A percentile compares a stretch with the other conserved stretches of the same genome.
Evolutionary conservation across 1,140 invertebrate genomes (phyloP).

Genomic region (Nephotettix cincticeps): DNA sequence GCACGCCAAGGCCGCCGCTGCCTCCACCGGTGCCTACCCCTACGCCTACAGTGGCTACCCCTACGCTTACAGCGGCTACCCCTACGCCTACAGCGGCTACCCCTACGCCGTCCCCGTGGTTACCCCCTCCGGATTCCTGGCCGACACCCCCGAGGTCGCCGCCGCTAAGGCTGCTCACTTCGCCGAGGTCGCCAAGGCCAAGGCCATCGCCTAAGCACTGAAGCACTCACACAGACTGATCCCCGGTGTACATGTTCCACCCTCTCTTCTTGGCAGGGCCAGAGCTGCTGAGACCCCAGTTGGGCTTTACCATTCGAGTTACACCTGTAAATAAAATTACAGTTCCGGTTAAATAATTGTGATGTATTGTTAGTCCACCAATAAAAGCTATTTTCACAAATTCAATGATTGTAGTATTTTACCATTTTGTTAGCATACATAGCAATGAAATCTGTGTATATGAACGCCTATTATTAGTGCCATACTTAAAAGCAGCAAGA

Average conservation of each 20-base stretch:
- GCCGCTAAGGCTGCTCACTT: slow-evolving; percentile 58
- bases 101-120: slow-evolving; percentile 40
- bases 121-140: slow-evolving; percentile 58
- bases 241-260: background rate
- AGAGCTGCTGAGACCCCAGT: slow-evolving; percentile 26
- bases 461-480: too few species aligned
- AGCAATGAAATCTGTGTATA: too few species aligned
- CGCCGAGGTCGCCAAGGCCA: slow-evolving; percentile 43
- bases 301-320: slow-evolving; percentile 26
- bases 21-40: slow-evolving; percentile 47
- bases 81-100: slow-evolving; percentile 32
- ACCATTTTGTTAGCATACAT: too few species aligned
- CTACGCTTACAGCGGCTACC: slow-evolving; percentile 28
- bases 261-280: background rate
- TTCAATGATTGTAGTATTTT: too few species aligned
- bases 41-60: slow-evolving; percentile 23
- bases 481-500: too few species aligned
- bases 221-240: background rate
- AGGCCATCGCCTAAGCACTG: slow-evolving; percentile 24
- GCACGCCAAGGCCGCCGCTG: slow-evolving; percentile 51
- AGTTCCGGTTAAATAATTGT: background rate
- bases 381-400: too few species aligned
- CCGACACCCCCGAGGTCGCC: slow-evolving; percentile 60
- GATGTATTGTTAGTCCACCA: background rate
- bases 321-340: background rate